These are phyloP conservation scores for Phasianus colchicus DNA, from an alignment of 2,113 vertebrate species.

Conservation along the genomic window DNA sequence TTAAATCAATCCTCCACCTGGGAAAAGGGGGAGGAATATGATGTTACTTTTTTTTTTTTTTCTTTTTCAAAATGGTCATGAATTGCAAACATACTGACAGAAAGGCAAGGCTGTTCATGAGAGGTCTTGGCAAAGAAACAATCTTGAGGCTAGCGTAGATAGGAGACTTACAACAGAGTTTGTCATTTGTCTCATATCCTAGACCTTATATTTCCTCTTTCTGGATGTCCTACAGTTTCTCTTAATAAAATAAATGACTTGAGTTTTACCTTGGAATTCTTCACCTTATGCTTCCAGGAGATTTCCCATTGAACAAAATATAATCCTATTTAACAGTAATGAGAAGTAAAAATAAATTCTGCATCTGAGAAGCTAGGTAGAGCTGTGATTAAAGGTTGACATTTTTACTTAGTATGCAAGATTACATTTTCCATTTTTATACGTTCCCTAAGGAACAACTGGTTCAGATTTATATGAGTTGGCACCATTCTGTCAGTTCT, in stretches of 20 bases:
- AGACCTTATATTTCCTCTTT: neutral
- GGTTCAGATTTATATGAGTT: conserved; percentile 33
- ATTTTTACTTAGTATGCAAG: conserved; percentile 24
- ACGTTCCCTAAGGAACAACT: conserved; percentile 22
- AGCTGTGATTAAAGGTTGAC: conserved; percentile 45
- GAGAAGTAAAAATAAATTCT: neutral
- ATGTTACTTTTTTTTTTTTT: neutral
- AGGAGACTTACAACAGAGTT: neutral
- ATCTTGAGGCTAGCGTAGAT: neutral
- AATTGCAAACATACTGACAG: neutral
- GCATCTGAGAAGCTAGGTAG: conserved; percentile 35
- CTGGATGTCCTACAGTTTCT: neutral
- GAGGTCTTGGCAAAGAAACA: neutral
- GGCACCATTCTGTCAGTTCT: conserved; percentile 51
- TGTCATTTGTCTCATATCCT: neutral
- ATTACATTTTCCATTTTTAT: conserved; percentile 53
- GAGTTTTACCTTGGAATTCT: neutral
- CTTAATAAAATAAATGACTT: neutral
- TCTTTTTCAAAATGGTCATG: neutral
- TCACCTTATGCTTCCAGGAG: neutral
- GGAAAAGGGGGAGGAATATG: neutral
- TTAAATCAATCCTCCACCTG: neutral
- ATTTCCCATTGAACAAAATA: neutral
- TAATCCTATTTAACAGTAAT: neutral
- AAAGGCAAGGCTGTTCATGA: neutral